phyloP scores from a whole-genome alignment of 2,797 vertebrate species.

The Phoeniculus purpureus region DNA sequence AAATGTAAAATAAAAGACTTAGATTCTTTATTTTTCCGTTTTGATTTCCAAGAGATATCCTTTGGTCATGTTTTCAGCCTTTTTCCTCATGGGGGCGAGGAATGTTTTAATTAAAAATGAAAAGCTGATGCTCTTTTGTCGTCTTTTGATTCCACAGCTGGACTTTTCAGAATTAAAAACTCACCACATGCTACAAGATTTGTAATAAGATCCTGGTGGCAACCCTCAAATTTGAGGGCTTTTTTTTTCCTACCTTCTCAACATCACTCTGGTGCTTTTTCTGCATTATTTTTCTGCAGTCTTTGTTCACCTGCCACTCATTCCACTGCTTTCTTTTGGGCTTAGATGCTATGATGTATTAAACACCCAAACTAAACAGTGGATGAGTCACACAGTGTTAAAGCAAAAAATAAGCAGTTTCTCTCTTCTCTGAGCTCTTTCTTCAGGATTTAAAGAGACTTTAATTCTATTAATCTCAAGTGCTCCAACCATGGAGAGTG shows the following conservation, averaged over 20 bases:
- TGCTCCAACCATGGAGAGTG: neutral
- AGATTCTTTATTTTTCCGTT: conserved; percentile 5
- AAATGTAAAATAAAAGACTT: neutral
- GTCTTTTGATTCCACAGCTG: neutral
- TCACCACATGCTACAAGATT: neutral
- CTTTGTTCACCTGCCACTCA: conserved; percentile 33
- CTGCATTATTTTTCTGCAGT: neutral
- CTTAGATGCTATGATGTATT: conserved; percentile 21
- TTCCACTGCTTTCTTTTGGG: conserved; percentile 36
- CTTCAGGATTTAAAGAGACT: conserved; percentile 4
- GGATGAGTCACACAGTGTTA: conserved; percentile 6
- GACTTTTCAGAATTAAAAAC: conserved; percentile 9
- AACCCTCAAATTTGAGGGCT: neutral
- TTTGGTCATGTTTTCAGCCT: conserved; percentile 4
- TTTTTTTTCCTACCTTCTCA: neutral
- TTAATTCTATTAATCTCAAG: conserved; percentile 39
- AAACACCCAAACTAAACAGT: conserved; percentile 38
- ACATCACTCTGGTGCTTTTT: neutral
- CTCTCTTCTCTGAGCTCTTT: neutral
- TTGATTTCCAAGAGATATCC: neutral
- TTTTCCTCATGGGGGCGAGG: neutral
- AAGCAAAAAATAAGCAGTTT: neutral
- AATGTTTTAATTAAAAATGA: conserved; percentile 31
- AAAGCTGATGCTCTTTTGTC: conserved; percentile 7
- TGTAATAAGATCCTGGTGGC: neutral